phyloP scores from a whole-genome alignment of 2,113 vertebrate genomes.

The Onychostruthus taczanowskii region DNA sequence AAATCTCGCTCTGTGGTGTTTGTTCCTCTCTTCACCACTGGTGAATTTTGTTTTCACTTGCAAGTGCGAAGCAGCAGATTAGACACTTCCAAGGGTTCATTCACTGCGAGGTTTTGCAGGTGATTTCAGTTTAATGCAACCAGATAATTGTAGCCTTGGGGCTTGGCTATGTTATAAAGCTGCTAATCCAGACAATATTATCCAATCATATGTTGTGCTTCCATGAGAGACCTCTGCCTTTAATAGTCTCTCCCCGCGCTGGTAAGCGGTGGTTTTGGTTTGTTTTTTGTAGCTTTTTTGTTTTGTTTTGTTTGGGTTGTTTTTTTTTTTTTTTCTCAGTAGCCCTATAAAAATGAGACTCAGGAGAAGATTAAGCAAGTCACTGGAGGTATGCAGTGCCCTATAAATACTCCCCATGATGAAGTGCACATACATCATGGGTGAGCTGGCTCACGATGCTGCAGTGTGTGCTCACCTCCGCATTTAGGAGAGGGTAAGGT shows the following conservation, averaged over 20 bases:
- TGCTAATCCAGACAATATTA: conserved; percentile 75
- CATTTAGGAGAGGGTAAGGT: not conserved
- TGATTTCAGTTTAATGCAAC: conserved; percentile 76
- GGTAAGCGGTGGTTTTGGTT: not conserved
- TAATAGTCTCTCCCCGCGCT: conserved; percentile 57
- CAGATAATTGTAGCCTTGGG: conserved; percentile 78
- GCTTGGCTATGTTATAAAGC: conserved; percentile 71
- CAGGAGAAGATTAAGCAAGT: not conserved
- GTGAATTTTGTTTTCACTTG: conserved; percentile 49
- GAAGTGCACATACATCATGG: not conserved
- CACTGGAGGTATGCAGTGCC: not conserved
- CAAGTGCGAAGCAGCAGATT: conserved; percentile 53
- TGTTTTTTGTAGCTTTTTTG: not conserved
- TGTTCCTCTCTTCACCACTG: conserved; percentile 14
- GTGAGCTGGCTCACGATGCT: not conserved
- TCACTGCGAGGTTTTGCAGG: conserved; percentile 70
- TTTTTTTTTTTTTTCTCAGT: not conserved
- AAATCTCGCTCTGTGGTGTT: not conserved
- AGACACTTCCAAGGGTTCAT: conserved; percentile 61
- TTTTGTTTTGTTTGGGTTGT: not conserved
- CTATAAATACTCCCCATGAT: not conserved
- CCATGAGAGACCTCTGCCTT: conserved; percentile 63
- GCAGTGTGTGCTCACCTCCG: not conserved
- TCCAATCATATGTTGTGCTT: conserved; percentile 64
- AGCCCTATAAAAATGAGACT: conserved; percentile 51